Evolutionary conservation across 2,888 invertebrate species (phyloP).

Genomic region (Tenodera sinensis): DNA sequence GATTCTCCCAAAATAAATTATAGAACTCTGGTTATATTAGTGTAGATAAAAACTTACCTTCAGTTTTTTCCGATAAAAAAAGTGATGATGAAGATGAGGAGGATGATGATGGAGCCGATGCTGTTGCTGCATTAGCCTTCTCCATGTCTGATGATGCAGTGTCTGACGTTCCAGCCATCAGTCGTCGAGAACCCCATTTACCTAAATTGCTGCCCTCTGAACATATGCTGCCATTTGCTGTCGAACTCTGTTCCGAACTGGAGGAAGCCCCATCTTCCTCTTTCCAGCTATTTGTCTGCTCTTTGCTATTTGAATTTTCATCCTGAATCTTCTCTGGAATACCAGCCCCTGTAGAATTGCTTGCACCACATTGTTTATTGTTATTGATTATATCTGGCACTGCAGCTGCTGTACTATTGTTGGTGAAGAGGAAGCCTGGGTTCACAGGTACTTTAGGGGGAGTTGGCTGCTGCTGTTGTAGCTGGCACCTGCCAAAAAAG

Average conservation of each 20-base stretch:
- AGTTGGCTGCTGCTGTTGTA: neutral
- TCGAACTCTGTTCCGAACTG: neutral
- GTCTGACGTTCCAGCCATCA: neutral
- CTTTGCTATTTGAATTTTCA: neutral
- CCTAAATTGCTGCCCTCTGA: neutral
- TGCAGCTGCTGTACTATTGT: neutral
- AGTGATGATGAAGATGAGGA: neutral
- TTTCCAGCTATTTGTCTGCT: neutral
- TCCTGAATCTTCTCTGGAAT: neutral
- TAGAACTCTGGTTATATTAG: no score
- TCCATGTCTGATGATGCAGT: neutral
- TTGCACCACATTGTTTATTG: neutral
- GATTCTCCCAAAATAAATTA: no score
- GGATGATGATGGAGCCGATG: neutral
- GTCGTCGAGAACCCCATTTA: neutral
- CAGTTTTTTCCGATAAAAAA: neutral
- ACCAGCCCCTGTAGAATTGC: neutral
- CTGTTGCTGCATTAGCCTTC: neutral
- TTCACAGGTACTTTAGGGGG: neutral
- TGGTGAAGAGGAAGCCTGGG: neutral
- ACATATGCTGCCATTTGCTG: neutral
- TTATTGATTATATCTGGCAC: neutral
- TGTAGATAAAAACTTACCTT: neutral
- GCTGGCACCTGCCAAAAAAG: conserved; percentile 26
- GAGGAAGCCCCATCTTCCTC: neutral